A percentile compares a stretch with the other conserved stretches of the same genome.
Conservation (phyloP, 2,113 vertebrate genomes). For the Martes martes region DNA sequence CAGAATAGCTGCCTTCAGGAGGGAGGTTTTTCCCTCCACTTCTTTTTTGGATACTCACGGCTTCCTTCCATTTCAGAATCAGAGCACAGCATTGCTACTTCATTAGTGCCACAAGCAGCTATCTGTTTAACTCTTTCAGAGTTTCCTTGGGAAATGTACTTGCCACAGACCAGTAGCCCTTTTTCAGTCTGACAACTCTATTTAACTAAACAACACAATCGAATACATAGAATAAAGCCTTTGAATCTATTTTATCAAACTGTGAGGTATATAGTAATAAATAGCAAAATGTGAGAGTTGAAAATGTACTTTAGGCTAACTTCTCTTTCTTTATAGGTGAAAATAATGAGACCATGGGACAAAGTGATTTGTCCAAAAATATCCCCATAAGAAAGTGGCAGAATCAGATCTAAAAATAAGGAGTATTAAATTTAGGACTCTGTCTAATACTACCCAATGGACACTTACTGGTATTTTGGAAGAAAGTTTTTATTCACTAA, state of each 20-base stretch:
- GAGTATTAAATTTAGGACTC: not conserved
- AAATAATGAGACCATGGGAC: not conserved
- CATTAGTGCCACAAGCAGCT: not conserved
- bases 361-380: not conserved
- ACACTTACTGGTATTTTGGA: not conserved
- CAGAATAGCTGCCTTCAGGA: constrained; percentile 4
- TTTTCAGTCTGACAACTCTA: not conserved
- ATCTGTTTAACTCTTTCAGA: not conserved
- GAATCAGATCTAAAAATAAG: not conserved
- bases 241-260: not conserved
- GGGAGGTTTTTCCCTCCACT: not conserved
- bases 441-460: not conserved
- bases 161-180: not conserved
- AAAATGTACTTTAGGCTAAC: not conserved
- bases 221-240: not conserved
- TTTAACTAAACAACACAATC: not conserved
- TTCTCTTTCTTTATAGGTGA: not conserved
- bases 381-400: not conserved
- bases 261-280: not conserved
- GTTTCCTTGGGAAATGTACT: not conserved
- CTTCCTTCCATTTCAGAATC: not conserved
- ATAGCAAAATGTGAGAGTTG: not conserved
- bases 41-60: not conserved
- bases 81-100: not conserved
- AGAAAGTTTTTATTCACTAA: not conserved